Conservation (phyloP, 2,797 vertebrate species). For the Hoplostethus atlanticus region DNA sequence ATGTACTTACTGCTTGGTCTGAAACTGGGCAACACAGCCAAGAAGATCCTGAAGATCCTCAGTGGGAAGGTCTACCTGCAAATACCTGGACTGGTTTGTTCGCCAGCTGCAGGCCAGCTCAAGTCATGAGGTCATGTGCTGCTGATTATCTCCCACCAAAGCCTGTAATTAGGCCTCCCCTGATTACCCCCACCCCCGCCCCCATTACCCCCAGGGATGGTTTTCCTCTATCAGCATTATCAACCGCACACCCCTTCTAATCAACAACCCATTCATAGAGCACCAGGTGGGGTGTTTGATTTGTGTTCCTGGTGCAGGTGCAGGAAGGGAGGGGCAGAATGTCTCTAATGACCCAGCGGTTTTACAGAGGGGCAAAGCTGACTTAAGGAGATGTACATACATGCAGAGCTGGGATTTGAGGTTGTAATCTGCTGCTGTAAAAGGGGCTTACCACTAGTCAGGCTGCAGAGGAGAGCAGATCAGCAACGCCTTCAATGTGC, state of each 20-base stretch:
- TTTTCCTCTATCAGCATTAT: slow-evolving; percentile 1
- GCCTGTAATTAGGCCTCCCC: slow-evolving; percentile 32
- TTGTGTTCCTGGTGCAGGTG: slow-evolving; percentile 16
- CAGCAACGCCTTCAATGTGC: slow-evolving; percentile 52
- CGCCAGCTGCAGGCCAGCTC: not conserved
- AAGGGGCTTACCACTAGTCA: slow-evolving; percentile 78
- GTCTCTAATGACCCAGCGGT: slow-evolving; percentile 73
- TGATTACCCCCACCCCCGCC: slow-evolving; percentile 15
- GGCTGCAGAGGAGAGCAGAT: slow-evolving; percentile 65
- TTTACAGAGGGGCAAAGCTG: slow-evolving; percentile 74
- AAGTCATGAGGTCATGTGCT: slow-evolving; percentile 15
- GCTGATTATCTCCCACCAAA: slow-evolving; percentile 39
- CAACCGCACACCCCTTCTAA: not conserved
- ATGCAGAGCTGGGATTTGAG: slow-evolving; percentile 81
- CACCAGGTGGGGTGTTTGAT: slow-evolving; percentile 1
- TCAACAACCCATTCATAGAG: not conserved
- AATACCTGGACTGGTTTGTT: too few species aligned
- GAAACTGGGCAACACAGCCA: too few species aligned
- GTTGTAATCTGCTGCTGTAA: slow-evolving; percentile 76
- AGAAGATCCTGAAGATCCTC: too few species aligned
- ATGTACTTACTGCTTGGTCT: too few species aligned
- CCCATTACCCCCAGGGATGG: not conserved
- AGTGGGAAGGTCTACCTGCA: too few species aligned
- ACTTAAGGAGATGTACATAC: slow-evolving; percentile 78
- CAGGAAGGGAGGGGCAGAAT: slow-evolving; percentile 26